Evolutionary conservation across 2,797 vertebrate genomes (phyloP).

Genomic region (Galago senegalensis): DNA sequence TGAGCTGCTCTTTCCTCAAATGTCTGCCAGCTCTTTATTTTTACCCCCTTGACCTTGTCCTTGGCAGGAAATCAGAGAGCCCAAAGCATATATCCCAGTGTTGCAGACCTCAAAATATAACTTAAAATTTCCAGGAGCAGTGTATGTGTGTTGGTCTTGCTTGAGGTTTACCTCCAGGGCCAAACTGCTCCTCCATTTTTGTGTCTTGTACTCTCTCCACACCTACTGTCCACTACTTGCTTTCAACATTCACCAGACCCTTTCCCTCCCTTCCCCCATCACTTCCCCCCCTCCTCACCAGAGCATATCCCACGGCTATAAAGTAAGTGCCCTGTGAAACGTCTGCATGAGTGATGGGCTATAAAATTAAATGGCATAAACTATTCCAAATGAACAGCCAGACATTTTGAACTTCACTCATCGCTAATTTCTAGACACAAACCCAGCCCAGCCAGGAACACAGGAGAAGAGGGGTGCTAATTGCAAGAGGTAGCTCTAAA

Average conservation of each 20-base stretch:
- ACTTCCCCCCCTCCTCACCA: slow-evolving; percentile 28
- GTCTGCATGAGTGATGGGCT: slow-evolving; percentile 73
- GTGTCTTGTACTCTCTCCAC: neutral
- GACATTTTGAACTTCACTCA: slow-evolving; percentile 68
- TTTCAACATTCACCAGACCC: neutral
- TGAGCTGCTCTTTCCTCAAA: neutral
- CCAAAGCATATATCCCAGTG: neutral
- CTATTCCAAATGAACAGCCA: slow-evolving; percentile 77
- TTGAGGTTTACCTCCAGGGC: neutral
- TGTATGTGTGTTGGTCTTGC: neutral
- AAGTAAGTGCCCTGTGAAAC: slow-evolving; percentile 63
- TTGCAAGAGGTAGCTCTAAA: neutral
- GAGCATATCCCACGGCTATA: slow-evolving; percentile 63
- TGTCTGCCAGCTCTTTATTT: neutral
- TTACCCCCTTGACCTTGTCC: slow-evolving; percentile 42
- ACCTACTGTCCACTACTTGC: neutral
- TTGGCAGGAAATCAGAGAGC: slow-evolving; percentile 40
- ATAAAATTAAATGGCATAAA: slow-evolving; percentile 83
- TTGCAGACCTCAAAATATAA: slow-evolving; percentile 1
- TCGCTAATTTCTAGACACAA: slow-evolving; percentile 64
- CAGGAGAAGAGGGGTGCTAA: slow-evolving; percentile 20
- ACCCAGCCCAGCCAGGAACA: neutral
- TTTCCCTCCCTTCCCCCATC: neutral
- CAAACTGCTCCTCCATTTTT: neutral
- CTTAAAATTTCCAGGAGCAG: neutral